Evolutionary conservation across 2,888 invertebrate species (phyloP).

Genomic region (Cerastis rubricosa): DNA sequence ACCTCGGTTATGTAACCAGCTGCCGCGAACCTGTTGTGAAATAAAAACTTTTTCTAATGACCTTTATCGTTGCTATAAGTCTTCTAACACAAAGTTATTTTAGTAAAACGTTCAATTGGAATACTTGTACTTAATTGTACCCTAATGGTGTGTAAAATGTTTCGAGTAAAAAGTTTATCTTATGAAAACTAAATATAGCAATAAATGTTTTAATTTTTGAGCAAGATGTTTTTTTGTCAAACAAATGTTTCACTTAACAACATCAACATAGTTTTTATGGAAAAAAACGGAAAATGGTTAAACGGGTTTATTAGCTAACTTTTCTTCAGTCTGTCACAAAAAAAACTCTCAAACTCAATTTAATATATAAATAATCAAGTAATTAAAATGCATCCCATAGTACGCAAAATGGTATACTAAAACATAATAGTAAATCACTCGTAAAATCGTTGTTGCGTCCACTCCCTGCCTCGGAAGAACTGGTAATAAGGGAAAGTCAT

Average conservation of each 20-base stretch:
- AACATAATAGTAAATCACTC: not conserved
- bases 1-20: conserved; percentile 34
- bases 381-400: no score
- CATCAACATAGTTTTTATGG: no score
- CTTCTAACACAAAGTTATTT: not conserved
- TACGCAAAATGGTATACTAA: not conserved
- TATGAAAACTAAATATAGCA: not conserved
- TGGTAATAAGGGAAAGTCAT: conserved; percentile 17
- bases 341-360: no score
- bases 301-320: no score
- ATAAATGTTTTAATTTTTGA: not conserved
- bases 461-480: conserved; percentile 9
- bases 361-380: no score
- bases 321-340: no score
- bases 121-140: not conserved
- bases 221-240: not conserved
- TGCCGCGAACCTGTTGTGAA: conserved; percentile 36
- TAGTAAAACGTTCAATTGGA: no score
- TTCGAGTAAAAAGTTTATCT: no score
- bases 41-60: conserved; percentile 11
- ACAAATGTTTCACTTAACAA: not conserved
- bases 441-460: not conserved
- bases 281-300: no score
- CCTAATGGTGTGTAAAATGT: not conserved
- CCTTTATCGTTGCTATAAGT: conserved; percentile 1